phyloP scores from a whole-genome alignment of 2,888 invertebrate genomes.

The Drosophila mercatorum region DNA sequence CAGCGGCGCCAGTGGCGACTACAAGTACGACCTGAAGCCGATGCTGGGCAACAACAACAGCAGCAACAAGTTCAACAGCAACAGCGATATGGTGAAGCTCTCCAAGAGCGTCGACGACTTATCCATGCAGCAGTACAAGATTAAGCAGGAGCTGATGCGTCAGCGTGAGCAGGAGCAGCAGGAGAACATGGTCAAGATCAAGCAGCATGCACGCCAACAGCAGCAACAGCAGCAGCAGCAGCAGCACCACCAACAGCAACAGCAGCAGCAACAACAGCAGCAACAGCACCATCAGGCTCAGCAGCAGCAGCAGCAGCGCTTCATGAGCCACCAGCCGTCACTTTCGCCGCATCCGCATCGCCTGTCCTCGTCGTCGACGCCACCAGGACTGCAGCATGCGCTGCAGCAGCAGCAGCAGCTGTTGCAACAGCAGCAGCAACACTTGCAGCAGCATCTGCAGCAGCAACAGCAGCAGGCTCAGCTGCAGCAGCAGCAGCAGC shows the following conservation, averaged over 20 bases:
- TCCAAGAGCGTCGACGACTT: conserved; percentile 82
- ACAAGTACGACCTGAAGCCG: conserved; percentile 81
- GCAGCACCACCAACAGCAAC: conserved; percentile 58
- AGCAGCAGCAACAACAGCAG: conserved; percentile 73
- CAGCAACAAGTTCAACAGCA: conserved; percentile 76
- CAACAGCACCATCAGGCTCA: conserved; percentile 73
- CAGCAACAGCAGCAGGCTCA: conserved; percentile 70
- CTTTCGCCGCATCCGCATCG: conserved; percentile 76
- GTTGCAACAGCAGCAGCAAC: conserved; percentile 62
- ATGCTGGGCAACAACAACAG: conserved; percentile 75
- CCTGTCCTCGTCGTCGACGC: conserved; percentile 63
- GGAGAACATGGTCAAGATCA: conserved; percentile 82
- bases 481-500: conserved; percentile 62
- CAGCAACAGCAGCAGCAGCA: conserved; percentile 76
- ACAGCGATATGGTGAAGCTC: conserved; percentile 75
- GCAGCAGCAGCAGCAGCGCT: conserved; percentile 68
- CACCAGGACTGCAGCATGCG: conserved; percentile 71
- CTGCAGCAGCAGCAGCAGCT: conserved; percentile 77
- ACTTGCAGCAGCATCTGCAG: conserved; percentile 57
- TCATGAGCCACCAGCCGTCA: conserved; percentile 68
- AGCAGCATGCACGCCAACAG: conserved; percentile 82
- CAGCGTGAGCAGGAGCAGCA: conserved; percentile 82
- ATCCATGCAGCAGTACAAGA: conserved; percentile 80
- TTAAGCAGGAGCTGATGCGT: conserved; percentile 80
- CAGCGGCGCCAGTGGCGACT: conserved; percentile 70